phyloP scores from a whole-genome alignment of 2,113 vertebrate species.

The Alectura lathami region DNA sequence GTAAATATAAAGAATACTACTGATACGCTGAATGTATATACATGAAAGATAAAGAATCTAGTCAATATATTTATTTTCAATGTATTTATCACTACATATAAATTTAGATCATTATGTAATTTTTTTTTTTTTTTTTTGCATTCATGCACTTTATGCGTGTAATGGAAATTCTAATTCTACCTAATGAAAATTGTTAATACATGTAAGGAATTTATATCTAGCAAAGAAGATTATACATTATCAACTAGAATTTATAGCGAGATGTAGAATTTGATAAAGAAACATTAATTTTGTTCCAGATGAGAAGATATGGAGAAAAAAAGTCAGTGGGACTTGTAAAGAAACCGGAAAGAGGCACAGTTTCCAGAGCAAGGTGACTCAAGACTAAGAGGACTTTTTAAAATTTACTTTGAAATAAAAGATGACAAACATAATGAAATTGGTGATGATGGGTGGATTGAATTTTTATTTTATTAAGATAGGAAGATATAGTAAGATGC shows the following conservation, averaged over 20 bases:
- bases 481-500: not conserved
- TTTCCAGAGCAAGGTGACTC: rapidly evolving
- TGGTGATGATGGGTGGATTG: not conserved
- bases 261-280: not conserved
- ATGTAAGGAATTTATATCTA: not conserved
- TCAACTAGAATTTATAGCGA: not conserved
- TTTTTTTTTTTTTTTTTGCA: not conserved
- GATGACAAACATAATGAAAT: not conserved
- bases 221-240: not conserved
- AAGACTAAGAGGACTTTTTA: not conserved
- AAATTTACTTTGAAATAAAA: not conserved
- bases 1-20: not conserved
- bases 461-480: not conserved
- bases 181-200: not conserved
- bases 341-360: not conserved
- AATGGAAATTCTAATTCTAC: too few species aligned
- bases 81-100: not conserved
- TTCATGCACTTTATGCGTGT: not conserved
- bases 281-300: not conserved
- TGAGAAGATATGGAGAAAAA: not conserved
- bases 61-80: not conserved
- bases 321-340: not conserved
- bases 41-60: not conserved
- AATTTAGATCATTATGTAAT: not conserved
- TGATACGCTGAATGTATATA: not conserved